Base-by-base conservation (phyloP, 2,888 invertebrate genomes). In the Temnothorax rugatulus region DNA sequence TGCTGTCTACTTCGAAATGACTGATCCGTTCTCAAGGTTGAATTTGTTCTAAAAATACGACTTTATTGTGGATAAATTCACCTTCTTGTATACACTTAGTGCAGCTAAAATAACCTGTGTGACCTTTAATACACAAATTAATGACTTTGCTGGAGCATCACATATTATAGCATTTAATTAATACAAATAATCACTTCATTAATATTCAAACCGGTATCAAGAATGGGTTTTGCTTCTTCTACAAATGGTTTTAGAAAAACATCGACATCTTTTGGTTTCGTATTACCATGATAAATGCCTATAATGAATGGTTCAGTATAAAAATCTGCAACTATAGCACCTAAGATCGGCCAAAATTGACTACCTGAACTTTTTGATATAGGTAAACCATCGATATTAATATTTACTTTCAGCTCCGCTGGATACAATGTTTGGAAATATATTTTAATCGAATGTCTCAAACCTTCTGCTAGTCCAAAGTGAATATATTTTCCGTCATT, bases 31-130 rank as follows among this genome's bases (percentile, higher is more conserved):
- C 66, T 66, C 44, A 66, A 66, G 11, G 66, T 41, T 66, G 66
- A 38, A 41, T 66, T 66, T 41, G 11, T 66, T 66, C 66, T 8
- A 66, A 66, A 66, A 66, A 66, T 4, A 66, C 66, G 41, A 41
- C 66, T 66, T 66, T 66, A 41, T 41, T 66, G 44, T 47, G 11
- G 18, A 66, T 66, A 41, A 66, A 66, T 21, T 66, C 8, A 29
- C 21, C 66, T 66, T 66, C 44, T 47, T 66, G 44, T 38, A 66
- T 66, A 25, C 66, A 66, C 25, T 66, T 66, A n/a, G 66, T 66
- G 25, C 66, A 66, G 3, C 41, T 66, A 15, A 64, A 64, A 44
- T 64, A 64, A 64, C 64, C 64, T 38, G 64, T 64, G n/a, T 64
- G 41, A 64, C 64, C 44, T 66, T 66, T 66, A 44, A 66, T 66